Base-by-base conservation (phyloP, 1,140 invertebrate genomes). In the Euura lappo region DNA sequence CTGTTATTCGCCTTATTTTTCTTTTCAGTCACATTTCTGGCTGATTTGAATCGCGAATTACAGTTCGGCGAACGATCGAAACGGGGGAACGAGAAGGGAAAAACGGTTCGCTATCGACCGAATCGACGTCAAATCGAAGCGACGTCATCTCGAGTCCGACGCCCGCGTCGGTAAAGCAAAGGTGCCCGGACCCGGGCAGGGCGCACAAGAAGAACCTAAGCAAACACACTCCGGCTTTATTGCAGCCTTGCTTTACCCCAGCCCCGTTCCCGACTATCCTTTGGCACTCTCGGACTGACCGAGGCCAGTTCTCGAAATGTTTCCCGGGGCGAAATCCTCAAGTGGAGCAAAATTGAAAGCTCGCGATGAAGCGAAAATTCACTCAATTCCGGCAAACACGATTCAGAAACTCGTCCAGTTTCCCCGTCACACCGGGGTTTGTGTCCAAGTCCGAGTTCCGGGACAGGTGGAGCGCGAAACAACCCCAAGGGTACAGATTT, bases 141-240 rank as follows among this genome's bases (percentile, higher is more conserved):
- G 51, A 60, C 51, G 6, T 60, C 51, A n/a, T 11, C 13, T 60
- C 13, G 51, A 60, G 8, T 51, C 11, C 8, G 51, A 3, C 51
- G 10, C 51, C 51, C 8, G 10, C 47, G 47, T 51, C 51, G 51
- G 8, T 11, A 60, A 8, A 11, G 51, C 51, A 8, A 60, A 60
- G 51, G 51, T 60, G 6, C 51, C 8, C 51, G 51, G 51, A 8
- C 13, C 51, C 8, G 13, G 8, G 51, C 51, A 8, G 8, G 8
- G 51, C 51, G 51, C 51, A 60, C 3, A n/a, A 60, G 51, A 60
- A 85, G 81, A 85, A 81, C 84, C 83, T 86, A 86, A 87, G 84
- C 80, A 86, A 87, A 87, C 84, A 85, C 77, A 83, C 82, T 87
- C 6, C 51, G 81, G 78, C 80, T 86, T 86, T 87, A 86, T 87